Conservation (phyloP, 2,113 vertebrate species). For the Ahaetulla prasina region DNA sequence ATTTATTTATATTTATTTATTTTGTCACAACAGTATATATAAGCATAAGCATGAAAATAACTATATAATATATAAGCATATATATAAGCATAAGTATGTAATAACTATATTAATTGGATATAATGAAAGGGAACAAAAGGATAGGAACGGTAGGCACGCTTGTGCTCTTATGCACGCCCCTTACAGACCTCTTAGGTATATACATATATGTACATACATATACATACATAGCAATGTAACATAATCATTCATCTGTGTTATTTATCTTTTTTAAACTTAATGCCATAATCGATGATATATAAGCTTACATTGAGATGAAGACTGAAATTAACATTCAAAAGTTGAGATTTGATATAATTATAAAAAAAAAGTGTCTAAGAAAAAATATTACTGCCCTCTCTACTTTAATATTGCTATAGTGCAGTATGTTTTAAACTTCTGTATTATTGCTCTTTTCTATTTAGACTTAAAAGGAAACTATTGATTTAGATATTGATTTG, state of each 20-base stretch:
- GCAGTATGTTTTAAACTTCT: not conserved
- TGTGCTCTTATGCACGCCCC: too few species aligned
- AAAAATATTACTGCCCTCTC: not conserved
- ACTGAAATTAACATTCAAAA: not conserved
- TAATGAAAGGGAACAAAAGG: too few species aligned
- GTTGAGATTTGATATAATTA: not conserved
- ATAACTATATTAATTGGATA: too few species aligned
- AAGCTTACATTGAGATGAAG: not conserved
- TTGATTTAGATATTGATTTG: not conserved
- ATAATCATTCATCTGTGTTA: not conserved
- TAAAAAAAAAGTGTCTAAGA: not conserved
- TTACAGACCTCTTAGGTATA: too few species aligned
- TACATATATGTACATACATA: not conserved
- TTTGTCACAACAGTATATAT: too few species aligned
- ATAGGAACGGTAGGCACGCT: too few species aligned
- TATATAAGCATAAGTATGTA: too few species aligned
- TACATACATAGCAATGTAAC: not conserved
- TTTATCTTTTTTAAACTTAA: not conserved
- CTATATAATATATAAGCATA: too few species aligned
- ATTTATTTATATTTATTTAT: too few species aligned
- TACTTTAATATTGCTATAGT: not conserved
- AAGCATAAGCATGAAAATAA: too few species aligned
- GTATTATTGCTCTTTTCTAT: not conserved
- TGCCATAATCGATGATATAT: not conserved
- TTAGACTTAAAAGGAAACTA: not conserved